Evolutionary conservation across 1,140 invertebrate genomes (phyloP).

Genomic region (Cydia fagiglandana): DNA sequence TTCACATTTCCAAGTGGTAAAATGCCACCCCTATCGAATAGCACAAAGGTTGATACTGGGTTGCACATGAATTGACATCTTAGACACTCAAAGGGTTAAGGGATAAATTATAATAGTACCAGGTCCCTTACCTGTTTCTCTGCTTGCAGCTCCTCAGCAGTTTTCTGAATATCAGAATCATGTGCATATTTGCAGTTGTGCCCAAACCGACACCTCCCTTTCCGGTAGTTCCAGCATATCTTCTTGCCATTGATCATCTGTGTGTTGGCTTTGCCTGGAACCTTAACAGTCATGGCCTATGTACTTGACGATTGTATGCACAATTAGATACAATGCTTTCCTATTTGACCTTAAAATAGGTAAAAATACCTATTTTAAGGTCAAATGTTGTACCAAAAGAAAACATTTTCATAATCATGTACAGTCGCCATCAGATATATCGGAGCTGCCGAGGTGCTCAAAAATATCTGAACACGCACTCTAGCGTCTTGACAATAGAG

Average conservation of each 20-base stretch:
- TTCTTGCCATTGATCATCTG: conserved; percentile 92
- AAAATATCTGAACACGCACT: no score
- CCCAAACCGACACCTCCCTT: conserved; percentile 93
- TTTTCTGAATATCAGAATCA: conserved; percentile 89
- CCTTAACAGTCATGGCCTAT: conserved; percentile 79
- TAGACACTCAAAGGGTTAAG: no score
- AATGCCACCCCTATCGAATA: no score
- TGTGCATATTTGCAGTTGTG: conserved; percentile 96
- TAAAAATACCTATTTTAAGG: not conserved
- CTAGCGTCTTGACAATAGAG: no score
- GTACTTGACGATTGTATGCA: conserved; percentile 79
- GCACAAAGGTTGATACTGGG: no score
- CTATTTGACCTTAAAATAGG: no score
- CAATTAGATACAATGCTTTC: conserved; percentile 57
- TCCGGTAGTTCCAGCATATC: conserved; percentile 96
- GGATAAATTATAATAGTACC: no score
- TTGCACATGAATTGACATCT: no score
- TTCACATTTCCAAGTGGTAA: no score
- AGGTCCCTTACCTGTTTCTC: conserved; percentile 70
- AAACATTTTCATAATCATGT: not conserved
- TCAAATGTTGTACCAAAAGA: not conserved
- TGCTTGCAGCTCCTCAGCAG: conserved; percentile 79
- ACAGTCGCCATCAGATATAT: no score
- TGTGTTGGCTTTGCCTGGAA: conserved; percentile 84
- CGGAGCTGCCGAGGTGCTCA: no score